Conservation (phyloP, 2,888 invertebrate genomes). For the Ophion slaviceki region DNA sequence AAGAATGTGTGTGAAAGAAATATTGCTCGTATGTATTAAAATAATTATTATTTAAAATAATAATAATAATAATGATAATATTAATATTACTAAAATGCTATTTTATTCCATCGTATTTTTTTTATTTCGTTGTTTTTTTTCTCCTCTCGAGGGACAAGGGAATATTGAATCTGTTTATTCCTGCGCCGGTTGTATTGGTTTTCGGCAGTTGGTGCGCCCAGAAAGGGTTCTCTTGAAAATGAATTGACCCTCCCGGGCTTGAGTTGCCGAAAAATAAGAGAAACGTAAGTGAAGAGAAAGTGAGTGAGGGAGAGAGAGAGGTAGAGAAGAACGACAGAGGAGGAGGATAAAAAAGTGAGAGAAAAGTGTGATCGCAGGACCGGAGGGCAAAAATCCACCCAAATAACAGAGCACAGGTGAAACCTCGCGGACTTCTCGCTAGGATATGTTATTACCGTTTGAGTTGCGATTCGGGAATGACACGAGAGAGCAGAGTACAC, state of each 20-base stretch:
- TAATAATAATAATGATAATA: not conserved
- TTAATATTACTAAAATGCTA: not conserved
- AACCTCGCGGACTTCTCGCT: conserved; percentile 67
- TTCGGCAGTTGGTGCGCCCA: conserved; percentile 15
- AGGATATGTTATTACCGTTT: conserved; percentile 81
- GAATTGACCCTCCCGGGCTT: conserved; percentile 69
- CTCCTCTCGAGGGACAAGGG: not conserved
- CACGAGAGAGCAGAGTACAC: conserved; percentile 68
- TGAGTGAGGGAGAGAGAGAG: not conserved
- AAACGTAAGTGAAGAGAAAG: not conserved
- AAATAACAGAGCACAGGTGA: conserved; percentile 80
- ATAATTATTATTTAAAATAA: not conserved
- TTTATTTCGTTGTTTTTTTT: conserved; percentile 3
- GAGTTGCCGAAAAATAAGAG: conserved; percentile 1
- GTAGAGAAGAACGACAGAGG: not conserved
- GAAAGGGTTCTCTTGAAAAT: conserved; percentile 57
- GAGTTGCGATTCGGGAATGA: conserved; percentile 81
- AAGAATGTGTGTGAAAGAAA: not conserved
- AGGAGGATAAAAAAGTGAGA: conserved; percentile 44
- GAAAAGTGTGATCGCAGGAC: conserved; percentile 74
- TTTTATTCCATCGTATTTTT: not conserved
- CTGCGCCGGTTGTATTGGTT: conserved; percentile 28
- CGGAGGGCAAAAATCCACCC: conserved; percentile 75
- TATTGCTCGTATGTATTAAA: not conserved
- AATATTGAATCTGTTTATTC: conserved; percentile 15